phyloP scores from a whole-genome alignment of 1,140 invertebrate genomes.

The Sitodiplosis mosellana region DNA sequence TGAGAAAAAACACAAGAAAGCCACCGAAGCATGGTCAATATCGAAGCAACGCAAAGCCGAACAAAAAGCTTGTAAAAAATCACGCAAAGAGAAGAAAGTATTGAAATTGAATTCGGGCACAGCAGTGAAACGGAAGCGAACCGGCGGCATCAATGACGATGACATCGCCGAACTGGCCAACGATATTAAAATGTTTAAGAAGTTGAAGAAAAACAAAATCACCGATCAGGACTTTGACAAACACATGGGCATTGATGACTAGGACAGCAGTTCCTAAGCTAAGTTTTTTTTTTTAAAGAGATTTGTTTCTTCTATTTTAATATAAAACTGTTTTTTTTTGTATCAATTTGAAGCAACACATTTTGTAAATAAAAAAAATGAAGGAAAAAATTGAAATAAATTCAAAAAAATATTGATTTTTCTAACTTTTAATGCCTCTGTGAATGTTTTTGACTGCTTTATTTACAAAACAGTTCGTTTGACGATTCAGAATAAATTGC shows the following conservation, averaged over 20 bases:
- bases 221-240: slow-evolving; percentile 38
- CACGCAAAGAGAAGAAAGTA: slow-evolving; percentile 38
- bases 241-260: slow-evolving; percentile 27
- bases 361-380: too few relatives aligned
- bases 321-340: too few relatives aligned
- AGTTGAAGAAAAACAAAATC: slow-evolving; percentile 72
- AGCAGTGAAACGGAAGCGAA: slow-evolving; percentile 28
- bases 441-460: too few relatives aligned
- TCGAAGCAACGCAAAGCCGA: slow-evolving; percentile 56
- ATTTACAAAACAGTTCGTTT: too few relatives aligned
- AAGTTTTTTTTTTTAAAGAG: too few relatives aligned
- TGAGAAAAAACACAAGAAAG: slow-evolving; percentile 28
- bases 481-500: too few relatives aligned
- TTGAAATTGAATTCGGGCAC: slow-evolving; percentile 24
- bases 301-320: too few relatives aligned
- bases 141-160: slow-evolving; percentile 40
- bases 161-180: slow-evolving; percentile 69
- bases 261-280: too few relatives aligned
- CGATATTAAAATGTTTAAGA: slow-evolving; percentile 71
- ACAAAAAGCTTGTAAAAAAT: slow-evolving; percentile 36
- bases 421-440: too few relatives aligned
- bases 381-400: too few relatives aligned
- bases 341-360: too few relatives aligned
- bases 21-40: slow-evolving; percentile 60
- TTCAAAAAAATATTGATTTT: too few relatives aligned